phyloP scores from a whole-genome alignment of 2,797 vertebrate genomes.

The Chrosomus eos region DNA sequence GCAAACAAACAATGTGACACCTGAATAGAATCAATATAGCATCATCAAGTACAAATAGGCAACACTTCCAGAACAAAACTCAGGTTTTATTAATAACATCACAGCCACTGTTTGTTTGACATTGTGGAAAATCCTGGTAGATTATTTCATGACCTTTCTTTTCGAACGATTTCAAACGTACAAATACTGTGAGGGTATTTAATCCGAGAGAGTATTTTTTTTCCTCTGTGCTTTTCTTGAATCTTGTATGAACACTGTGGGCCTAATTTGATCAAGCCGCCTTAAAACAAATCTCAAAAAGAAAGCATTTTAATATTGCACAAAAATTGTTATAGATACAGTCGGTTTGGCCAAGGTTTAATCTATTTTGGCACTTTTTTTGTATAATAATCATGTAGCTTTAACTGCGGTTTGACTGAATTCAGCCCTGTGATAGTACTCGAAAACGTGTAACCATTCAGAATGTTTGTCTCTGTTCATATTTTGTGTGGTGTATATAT shows the following conservation, averaged over 20 bases:
- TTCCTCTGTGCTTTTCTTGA: conserved; percentile 58
- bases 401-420: conserved; percentile 41
- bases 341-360: conserved; percentile 26
- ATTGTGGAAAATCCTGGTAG: conserved; percentile 69
- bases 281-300: conserved; percentile 40
- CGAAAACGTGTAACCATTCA: conserved; percentile 21
- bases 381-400: conserved; percentile 41
- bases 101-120: conserved; percentile 69
- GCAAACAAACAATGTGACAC: conserved; percentile 62
- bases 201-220: conserved; percentile 32
- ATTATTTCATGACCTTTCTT: conserved; percentile 57
- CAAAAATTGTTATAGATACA: conserved; percentile 46
- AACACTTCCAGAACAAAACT: conserved; percentile 82
- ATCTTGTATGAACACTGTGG: conserved; percentile 45
- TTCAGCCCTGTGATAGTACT: conserved; percentile 35
- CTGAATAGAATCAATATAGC: conserved; percentile 75
- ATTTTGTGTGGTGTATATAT: conserved; percentile 52
- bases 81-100: conserved; percentile 81
- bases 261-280: conserved; percentile 47
- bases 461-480: conserved; percentile 53
- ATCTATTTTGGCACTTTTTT: conserved; percentile 29
- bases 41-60: conserved; percentile 71
- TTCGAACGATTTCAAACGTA: conserved; percentile 52
- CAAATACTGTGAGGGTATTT: conserved; percentile 19
- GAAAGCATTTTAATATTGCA: conserved; percentile 60